Evolutionary conservation across 1,140 invertebrate genomes (phyloP).

Genomic region (Aphelenchoides fujianensis): DNA sequence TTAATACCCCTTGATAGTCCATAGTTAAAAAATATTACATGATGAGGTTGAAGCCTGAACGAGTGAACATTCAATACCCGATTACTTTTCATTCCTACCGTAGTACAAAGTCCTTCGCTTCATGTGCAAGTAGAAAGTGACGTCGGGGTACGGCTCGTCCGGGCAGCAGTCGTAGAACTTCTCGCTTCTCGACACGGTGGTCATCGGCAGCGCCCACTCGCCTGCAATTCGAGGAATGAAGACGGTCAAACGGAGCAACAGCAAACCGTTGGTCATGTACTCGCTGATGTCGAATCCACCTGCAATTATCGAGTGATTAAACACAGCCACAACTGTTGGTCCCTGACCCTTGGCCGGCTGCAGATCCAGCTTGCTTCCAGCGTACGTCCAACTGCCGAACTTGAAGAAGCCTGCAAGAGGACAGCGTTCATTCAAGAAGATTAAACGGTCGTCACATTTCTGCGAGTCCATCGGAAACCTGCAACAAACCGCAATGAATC

Average conservation of each 20-base stretch:
- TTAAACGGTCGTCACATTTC: too few species aligned
- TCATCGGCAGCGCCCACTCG: constrained; percentile 76
- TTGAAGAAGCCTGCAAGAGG: too few species aligned
- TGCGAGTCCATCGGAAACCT: constrained; percentile 30
- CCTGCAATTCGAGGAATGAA: too few species aligned
- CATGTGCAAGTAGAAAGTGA: constrained; percentile 95
- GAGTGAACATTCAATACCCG: too few species aligned
- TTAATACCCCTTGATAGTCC: too few species aligned
- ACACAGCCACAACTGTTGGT: too few species aligned
- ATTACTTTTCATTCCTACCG: constrained; percentile 70
- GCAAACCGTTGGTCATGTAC: constrained; percentile 93
- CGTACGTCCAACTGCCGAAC: constrained; percentile 95
- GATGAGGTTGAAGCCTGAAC: constrained; percentile 83
- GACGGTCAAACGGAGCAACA: too few species aligned
- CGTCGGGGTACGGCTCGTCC: constrained; percentile 68
- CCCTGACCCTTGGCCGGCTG: constrained; percentile 71
- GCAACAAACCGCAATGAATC: too few species aligned
- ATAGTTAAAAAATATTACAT: too few species aligned
- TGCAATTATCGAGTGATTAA: too few species aligned
- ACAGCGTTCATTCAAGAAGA: neutral
- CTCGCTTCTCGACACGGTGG: constrained; percentile 57
- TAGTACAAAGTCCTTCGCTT: constrained; percentile 95
- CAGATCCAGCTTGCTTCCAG: constrained; percentile 77
- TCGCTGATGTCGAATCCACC: constrained; percentile 66
- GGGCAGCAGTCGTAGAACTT: constrained; percentile 61